Evolutionary conservation across 2,888 invertebrate genomes (phyloP).

Genomic region (Auanema sp.): DNA sequence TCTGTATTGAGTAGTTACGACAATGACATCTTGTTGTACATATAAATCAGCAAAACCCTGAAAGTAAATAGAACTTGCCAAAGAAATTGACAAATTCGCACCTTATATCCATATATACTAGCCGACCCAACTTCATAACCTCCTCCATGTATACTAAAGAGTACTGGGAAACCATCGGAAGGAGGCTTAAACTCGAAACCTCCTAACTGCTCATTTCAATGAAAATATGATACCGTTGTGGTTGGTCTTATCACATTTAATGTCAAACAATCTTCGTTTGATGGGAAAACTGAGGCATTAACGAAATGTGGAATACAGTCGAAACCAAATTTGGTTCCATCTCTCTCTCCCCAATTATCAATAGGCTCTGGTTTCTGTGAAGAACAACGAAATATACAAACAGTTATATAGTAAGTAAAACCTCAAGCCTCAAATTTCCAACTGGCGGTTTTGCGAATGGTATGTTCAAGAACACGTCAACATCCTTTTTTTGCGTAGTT

Average conservation of each 20-base stretch:
- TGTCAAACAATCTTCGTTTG: constrained; percentile 18
- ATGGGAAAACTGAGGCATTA: background rate
- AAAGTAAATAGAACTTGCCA: background rate
- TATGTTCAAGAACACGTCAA: constrained; percentile 12
- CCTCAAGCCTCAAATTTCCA: constrained; percentile 18
- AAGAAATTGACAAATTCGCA: background rate
- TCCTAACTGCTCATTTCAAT: constrained; percentile 2
- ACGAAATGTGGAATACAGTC: constrained; percentile 13
- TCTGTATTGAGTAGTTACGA: constrained; percentile 19
- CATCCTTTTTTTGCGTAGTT: constrained; percentile 5
- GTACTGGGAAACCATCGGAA: constrained; percentile 7
- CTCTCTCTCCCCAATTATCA: constrained; percentile 4
- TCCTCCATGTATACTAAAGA: constrained; percentile 21
- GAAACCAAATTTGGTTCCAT: constrained; percentile 11
- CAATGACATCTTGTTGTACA: constrained; percentile 18
- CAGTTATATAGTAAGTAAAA: background rate
- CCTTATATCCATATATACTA: constrained; percentile 11
- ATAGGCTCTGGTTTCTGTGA: constrained; percentile 14
- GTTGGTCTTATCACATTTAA: constrained; percentile 19
- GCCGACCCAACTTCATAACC: constrained; percentile 15
- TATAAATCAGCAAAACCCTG: constrained; percentile 16
- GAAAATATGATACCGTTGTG: constrained; percentile 3
- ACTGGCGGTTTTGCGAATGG: constrained; percentile 18
- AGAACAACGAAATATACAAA: background rate
- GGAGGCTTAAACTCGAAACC: constrained; percentile 6